These are phyloP conservation scores for Maniola jurtina DNA, from an alignment of 1,140 invertebrate genomes.

Conservation along the genomic window DNA sequence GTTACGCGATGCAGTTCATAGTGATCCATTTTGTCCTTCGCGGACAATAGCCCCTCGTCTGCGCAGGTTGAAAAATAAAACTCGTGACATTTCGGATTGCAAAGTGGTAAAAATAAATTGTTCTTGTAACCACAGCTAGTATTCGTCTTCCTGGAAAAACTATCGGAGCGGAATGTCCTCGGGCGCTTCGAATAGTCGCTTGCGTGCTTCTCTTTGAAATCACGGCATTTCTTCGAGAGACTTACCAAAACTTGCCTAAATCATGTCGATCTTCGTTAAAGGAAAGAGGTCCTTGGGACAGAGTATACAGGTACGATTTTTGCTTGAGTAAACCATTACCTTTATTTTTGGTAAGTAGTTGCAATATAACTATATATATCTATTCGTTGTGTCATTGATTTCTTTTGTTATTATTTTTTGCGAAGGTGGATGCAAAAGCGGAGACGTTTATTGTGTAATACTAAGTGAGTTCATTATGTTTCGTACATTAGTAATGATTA, in stretches of 20 bases:
- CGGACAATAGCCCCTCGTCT: no score
- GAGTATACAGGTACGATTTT: slow-evolving; percentile 82
- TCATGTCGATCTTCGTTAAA: slow-evolving; percentile 83
- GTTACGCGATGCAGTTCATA: no score
- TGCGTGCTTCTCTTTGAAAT: slow-evolving; percentile 97
- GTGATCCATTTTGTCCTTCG: no score
- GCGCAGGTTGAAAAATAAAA: no score
- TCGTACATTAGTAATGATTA: slow-evolving; percentile 64
- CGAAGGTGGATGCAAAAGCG: slow-evolving; percentile 77
- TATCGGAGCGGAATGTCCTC: slow-evolving; percentile 86
- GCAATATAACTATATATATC: slow-evolving; percentile 31
- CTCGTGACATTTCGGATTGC: background rate
- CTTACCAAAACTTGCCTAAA: slow-evolving; percentile 91
- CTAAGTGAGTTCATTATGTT: slow-evolving; percentile 76
- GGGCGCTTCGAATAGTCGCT: slow-evolving; percentile 94
- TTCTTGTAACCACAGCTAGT: slow-evolving; percentile 81
- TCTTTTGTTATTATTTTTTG: slow-evolving; percentile 75
- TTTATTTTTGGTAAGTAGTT: slow-evolving; percentile 63
- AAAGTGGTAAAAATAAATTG: background rate
- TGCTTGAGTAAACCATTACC: slow-evolving; percentile 31
- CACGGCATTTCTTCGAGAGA: slow-evolving; percentile 97
- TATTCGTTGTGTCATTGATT: slow-evolving; percentile 64
- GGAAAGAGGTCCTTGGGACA: slow-evolving; percentile 89
- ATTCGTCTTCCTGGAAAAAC: slow-evolving; percentile 90
- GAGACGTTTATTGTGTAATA: slow-evolving; percentile 75